These are phyloP conservation scores for Neolamprologus cancellatus DNA, from an alignment of 2,113 vertebrate species.

Conservation along the genomic window DNA sequence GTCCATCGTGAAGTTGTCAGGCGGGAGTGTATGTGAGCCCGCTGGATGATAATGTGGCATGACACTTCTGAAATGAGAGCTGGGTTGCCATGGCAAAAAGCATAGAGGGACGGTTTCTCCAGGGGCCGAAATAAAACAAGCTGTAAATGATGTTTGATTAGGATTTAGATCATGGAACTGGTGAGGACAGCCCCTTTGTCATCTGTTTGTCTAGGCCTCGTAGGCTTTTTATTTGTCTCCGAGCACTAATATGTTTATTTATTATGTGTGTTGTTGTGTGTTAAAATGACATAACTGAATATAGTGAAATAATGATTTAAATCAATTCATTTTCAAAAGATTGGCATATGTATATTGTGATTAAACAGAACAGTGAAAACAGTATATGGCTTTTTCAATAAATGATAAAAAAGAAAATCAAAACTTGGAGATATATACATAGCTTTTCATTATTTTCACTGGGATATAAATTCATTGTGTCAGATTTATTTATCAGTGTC, in stretches of 20 bases:
- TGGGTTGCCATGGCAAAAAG: conserved; percentile 95
- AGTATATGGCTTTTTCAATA: neutral
- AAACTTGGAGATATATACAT: neutral
- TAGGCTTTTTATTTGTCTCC: conserved; percentile 1
- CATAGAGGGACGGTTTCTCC: conserved; percentile 88
- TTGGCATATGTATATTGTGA: neutral
- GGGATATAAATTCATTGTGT: neutral
- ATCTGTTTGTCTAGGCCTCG: conserved; percentile 55
- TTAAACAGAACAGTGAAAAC: neutral
- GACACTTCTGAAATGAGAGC: conserved; percentile 99
- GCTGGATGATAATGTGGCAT: conserved; percentile 97
- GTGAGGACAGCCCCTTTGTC: conserved; percentile 78
- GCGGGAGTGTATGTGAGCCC: conserved; percentile 85
- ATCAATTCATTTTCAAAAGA: neutral
- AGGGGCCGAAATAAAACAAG: conserved; percentile 98
- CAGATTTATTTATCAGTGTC: neutral
- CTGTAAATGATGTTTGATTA: conserved; percentile 99
- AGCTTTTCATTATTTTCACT: neutral
- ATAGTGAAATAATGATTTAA: neutral
- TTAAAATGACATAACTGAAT: neutral
- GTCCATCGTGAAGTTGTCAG: conserved; percentile 90
- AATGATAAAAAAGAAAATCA: neutral
- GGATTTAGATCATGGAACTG: conserved; percentile 97
- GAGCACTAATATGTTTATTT: neutral
- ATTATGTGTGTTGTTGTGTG: neutral